These are phyloP conservation scores for Paedocypris sp. DNA, from an alignment of 2,113 vertebrate species.

Conservation along the genomic window DNA sequence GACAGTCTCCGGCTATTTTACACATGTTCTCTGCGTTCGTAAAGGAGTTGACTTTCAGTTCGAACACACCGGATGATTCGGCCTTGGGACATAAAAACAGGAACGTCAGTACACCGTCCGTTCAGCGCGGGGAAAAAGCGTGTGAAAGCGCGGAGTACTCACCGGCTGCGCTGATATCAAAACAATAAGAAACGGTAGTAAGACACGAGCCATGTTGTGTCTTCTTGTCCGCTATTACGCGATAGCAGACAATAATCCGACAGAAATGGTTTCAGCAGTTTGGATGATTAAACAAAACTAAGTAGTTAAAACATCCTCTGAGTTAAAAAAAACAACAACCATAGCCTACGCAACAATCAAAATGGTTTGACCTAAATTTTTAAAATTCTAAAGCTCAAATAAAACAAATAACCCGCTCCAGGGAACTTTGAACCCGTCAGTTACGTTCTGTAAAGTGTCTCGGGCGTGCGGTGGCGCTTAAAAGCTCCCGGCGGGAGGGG, in stretches of 20 bases:
- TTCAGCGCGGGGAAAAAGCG: neutral
- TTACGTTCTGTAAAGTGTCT: constrained; percentile 2
- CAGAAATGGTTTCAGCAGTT: neutral
- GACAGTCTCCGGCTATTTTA: constrained; percentile 52
- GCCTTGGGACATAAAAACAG: constrained; percentile 44
- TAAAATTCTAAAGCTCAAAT: neutral
- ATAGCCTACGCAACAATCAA: neutral
- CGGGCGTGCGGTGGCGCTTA: constrained; percentile 27
- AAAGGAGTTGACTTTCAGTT: constrained; percentile 76
- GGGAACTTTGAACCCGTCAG: constrained; percentile 29
- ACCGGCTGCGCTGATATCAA: constrained; percentile 43
- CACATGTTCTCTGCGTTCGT: constrained; percentile 48
- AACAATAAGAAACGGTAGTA: constrained; percentile 44
- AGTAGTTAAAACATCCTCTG: too few species aligned
- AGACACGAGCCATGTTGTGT: constrained; percentile 46
- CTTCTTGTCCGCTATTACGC: constrained; percentile 25
- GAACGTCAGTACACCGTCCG: neutral
- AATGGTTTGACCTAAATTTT: neutral
- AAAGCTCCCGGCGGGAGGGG: neutral
- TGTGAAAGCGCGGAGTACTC: constrained; percentile 23
- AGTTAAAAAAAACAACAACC: neutral
- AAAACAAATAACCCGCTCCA: constrained; percentile 4
- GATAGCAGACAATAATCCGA: constrained; percentile 37
- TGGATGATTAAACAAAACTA: neutral
- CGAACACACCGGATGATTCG: constrained; percentile 66